Evolutionary conservation across 2,888 invertebrate species (phyloP), one percentile per base, ranked within the genome.

Genomic region (Agrochola lota): DNA sequence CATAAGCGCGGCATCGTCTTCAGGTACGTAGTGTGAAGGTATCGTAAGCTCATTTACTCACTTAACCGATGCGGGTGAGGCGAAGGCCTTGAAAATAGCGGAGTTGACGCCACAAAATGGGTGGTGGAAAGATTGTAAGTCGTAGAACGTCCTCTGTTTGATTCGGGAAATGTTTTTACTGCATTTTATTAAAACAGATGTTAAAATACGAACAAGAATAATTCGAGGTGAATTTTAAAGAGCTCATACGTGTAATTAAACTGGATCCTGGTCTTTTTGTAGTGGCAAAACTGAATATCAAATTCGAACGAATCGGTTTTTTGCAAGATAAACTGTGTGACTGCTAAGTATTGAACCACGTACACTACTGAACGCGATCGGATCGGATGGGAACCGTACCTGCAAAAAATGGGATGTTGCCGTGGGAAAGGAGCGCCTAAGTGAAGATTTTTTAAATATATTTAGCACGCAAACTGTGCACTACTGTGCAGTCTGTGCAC

Each of bases 1-100:
- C 46, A 59, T 59, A 66, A 20, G 71, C 60, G 15, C 11, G 17
- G 17, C 52, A 57, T 30, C 26, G 35, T 70, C 60, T 68, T 52
- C 66, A 66, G 71, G 74, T 83, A 75, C 70, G 26, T 57, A 20
- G 20, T 23, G 49, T 73, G 35, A 30, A 63, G 67, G 57, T 68
- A 55, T 55, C 62, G 43, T 62, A 30, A 35, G 71, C 66, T 85
- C 75, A 71, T 83, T 83, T 76, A 81, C 30, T 85, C 76, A 73
- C 72, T 80, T 80, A 85, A 59, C 72, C 26, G 40, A 75, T 72
- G 17, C 57, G 49, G 49, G 66, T 35, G 66, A 67, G n/a, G 7
- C 5, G 9, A 5, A 26, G 67, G 72, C 75, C 46, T 40, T 55
- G 15, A 76, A 46, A 71, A 49, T 40, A 59, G 75, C 85, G 81